A percentile compares a stretch with the other conserved stretches of the same genome.
These are phyloP conservation scores for Geotrupes spiniger DNA, from an alignment of 2,888 invertebrate genomes.

Conservation along the genomic window DNA sequence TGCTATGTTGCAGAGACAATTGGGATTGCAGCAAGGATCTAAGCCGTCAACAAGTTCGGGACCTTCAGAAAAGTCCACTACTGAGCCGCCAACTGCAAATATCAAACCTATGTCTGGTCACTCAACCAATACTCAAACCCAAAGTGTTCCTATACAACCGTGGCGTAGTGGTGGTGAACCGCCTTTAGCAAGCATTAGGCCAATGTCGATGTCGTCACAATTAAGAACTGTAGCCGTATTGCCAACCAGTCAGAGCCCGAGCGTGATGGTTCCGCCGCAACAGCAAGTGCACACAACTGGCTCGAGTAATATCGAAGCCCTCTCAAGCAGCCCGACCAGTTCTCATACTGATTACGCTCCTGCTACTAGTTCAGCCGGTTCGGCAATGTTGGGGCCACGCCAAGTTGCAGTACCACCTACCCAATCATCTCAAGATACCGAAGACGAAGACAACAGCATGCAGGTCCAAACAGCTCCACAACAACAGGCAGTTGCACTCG, in stretches of 20 bases:
- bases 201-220: constrained; percentile 68
- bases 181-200: constrained; percentile 88
- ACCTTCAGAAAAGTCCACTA: constrained; percentile 55
- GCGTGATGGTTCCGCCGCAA: constrained; percentile 57
- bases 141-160: constrained; percentile 60
- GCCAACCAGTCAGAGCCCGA: constrained; percentile 65
- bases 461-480: constrained; percentile 46
- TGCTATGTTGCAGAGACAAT: not conserved
- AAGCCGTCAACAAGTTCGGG: constrained; percentile 70
- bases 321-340: constrained; percentile 69
- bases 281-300: constrained; percentile 60
- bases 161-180: constrained; percentile 74
- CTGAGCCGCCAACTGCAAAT: constrained; percentile 79
- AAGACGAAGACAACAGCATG: constrained; percentile 50
- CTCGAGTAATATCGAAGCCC: constrained; percentile 50
- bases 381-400: constrained; percentile 42
- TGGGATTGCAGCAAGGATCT: constrained; percentile 42
- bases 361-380: constrained; percentile 66
- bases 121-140: constrained; percentile 49
- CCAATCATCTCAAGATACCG: constrained; percentile 57
- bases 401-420: constrained; percentile 67
- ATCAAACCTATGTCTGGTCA: constrained; percentile 87
- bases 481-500: constrained; percentile 67
- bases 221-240: constrained; percentile 65
- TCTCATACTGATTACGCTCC: constrained; percentile 83